phyloP scores from a whole-genome alignment of 2,113 vertebrate species.

The Galbula dea region DNA sequence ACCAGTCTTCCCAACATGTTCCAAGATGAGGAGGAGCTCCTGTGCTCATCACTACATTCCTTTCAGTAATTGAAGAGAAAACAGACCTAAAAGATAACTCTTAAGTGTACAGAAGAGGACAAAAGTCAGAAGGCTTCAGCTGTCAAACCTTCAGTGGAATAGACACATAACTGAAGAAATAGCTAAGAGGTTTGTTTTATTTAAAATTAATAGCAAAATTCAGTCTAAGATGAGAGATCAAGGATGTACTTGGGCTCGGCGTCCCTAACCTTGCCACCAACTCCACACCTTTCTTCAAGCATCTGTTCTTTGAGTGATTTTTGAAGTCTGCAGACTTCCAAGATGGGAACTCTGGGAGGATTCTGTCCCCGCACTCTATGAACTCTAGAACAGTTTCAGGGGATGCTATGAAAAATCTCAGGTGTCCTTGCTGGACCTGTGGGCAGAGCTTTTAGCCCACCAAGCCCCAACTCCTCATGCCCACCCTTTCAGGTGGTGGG shows the following conservation, averaged over 20 bases:
- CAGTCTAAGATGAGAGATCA: not conserved
- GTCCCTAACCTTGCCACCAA: not conserved
- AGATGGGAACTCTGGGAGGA: not conserved
- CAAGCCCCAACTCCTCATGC: rapidly evolving
- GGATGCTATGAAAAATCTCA: rapidly evolving
- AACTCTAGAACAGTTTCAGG: not conserved
- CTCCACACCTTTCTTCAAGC: not conserved
- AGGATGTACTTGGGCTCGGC: not conserved
- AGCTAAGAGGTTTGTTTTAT: not conserved
- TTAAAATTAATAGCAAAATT: not conserved
- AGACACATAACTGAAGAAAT: not conserved
- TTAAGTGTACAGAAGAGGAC: not conserved
- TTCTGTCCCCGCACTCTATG: not conserved
- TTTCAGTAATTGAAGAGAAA: not conserved
- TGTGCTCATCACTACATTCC: not conserved
- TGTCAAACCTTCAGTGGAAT: not conserved
- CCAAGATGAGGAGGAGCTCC: not conserved
- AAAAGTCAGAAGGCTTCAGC: not conserved
- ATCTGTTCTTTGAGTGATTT: not conserved
- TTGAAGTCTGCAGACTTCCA: not conserved
- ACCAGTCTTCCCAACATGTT: not conserved
- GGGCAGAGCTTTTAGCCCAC: not conserved
- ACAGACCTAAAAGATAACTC: not conserved
- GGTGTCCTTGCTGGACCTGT: rapidly evolving
- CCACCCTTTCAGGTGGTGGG: rapidly evolving